Conservation (phyloP, 2,888 invertebrate genomes). For the Hirtodrosophila confusa region DNA sequence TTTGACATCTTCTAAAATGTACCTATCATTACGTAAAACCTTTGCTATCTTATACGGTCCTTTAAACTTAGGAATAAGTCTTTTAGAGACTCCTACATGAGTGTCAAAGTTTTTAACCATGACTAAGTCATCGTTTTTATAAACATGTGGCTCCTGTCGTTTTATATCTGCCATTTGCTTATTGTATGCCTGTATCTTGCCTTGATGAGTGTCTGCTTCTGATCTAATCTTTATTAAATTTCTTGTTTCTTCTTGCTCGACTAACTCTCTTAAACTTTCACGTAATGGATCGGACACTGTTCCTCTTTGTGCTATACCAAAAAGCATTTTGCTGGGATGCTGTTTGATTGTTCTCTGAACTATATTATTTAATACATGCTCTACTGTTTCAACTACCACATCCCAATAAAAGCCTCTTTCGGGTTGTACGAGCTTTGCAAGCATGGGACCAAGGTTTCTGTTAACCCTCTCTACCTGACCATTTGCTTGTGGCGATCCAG, state of each 20-base stretch:
- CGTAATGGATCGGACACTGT: too few species aligned
- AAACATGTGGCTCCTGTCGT: too few species aligned
- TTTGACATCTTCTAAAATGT: too few species aligned
- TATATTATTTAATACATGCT: not conserved
- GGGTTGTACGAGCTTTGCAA: slow-evolving; percentile 1
- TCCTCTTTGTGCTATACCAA: not conserved
- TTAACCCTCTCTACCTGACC: not conserved
- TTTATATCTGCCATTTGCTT: not conserved
- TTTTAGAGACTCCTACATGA: too few species aligned
- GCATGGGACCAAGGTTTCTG: not conserved
- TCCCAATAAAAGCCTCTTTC: too few species aligned
- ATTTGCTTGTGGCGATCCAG: slow-evolving; percentile 9
- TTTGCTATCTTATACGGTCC: too few species aligned
- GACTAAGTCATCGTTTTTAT: too few species aligned
- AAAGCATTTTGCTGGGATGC: not conserved
- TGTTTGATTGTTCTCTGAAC: not conserved
- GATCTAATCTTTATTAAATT: not conserved
- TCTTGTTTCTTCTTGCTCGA: not conserved
- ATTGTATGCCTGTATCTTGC: not conserved
- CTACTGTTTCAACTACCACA: too few species aligned
- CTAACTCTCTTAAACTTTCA: not conserved
- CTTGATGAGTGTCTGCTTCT: not conserved
- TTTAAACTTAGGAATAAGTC: too few species aligned
- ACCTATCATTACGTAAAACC: too few species aligned
- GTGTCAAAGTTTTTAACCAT: too few species aligned